Base-by-base conservation (phyloP, 2,888 invertebrate genomes). In the Lacanobia wlatinum region DNA sequence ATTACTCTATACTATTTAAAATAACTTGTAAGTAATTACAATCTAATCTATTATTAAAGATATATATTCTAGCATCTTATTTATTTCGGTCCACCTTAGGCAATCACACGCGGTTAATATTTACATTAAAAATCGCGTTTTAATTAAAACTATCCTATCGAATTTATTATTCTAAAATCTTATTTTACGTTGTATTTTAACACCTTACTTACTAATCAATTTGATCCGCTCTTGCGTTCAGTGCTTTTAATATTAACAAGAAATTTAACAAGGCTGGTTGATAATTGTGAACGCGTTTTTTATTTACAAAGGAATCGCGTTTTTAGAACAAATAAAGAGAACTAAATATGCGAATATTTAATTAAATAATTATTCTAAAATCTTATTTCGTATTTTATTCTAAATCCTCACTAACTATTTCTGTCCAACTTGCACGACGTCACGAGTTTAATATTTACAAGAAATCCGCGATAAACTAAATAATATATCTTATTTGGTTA, bases 391-490 rank as follows among this genome's bases (percentile, higher is more conserved):
- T 28, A 28, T 14, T 10, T 34, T n/a, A 50, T 34, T 46, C 23
- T 18, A 46, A 0, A 43, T 16, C 16, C 10, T 59, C 21, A 21
- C 6, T 10, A 55, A n/a, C 9, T 38, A 52, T 18, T 55, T 34
- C 14, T n/a, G n/a, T 50, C 50, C 50, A 50, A 14, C 23, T 23
- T 7, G n/a, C 4, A 48, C 48, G n/a, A 18, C 16, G 10, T 16
- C 16, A 38, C 55, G 52, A 23, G 18, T 18, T 40, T 56, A 40
- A 64, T 23, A 23, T 56, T 38, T 38, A 64, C 63, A 64, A 53
- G 0, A 40, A 2, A 18, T 38, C 21, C 38, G 38, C 38, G 18
- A 18, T 38, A 34, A n/a, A 9, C 7, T 50, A 16, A 28, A 34
- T 23, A 14, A 34, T 48, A 9, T 16, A 48, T 48, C 1, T 23